Evolutionary conservation across 2,888 invertebrate species (phyloP), one percentile per base, ranked within the genome.

Genomic region (Penaeus monodon): DNA sequence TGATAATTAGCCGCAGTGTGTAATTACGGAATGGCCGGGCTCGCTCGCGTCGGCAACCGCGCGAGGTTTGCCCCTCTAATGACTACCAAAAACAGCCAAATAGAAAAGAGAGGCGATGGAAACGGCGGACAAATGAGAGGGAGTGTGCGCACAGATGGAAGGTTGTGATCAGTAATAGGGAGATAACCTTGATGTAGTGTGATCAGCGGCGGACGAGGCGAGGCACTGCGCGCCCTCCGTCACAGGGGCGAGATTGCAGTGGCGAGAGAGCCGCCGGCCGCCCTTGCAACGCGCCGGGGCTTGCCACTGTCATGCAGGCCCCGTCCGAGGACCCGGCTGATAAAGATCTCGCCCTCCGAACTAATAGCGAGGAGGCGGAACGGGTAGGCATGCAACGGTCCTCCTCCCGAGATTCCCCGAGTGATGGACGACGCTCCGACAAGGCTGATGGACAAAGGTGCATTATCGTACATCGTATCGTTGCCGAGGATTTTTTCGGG

Each of bases 51-150:
- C 57, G 44, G 44, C 44, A 44, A 49, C 29, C 78, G 63, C 22
- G 24, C 68, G 49, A 63, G 49, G 38, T 64, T 76, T 27, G 29
- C 64, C 83, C 70, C 83, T 14, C 70, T 57, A 84, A 63, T 78
- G 84, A 79, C 78, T 84, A 84, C 78, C 78, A 78, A 84, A 84
- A 78, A 68, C 78, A 84, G 68, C 66, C 84, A 78, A 84, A 84
- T 84, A 84, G 79, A 84, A 84, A 70, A 66, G 57, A 57, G 66
- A 84, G 84, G 84, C 79, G 84, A 84, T 78, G 78, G 84, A 84
- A 78, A 84, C 77, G 29, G 84, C 78, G 70, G 78, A 78, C 68
- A 78, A 84, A 78, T 78, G 84, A 84, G 84, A 78, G 84, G 78
- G 84, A 84, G 84, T 38, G 79, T 64, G 84, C 78, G 70, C 78